Percentiles rank a stretch among this genome's conserved stretches.
Evolutionary conservation across 2,888 invertebrate species (phyloP).

Genomic region (Tenthredo scrophulariae): DNA sequence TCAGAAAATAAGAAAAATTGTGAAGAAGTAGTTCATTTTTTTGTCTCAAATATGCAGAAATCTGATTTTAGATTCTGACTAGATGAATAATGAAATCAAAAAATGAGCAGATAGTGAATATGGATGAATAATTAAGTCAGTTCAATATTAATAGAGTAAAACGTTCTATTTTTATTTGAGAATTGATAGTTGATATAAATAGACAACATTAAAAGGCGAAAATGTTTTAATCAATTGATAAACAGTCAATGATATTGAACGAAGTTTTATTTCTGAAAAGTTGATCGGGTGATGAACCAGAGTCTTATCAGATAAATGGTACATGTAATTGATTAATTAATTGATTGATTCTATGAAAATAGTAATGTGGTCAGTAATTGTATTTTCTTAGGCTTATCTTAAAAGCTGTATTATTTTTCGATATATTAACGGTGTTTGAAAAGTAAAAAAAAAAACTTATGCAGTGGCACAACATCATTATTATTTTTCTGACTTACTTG

Average conservation of each 20-base stretch:
- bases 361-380: slow-evolving; percentile 27
- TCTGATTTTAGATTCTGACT: slow-evolving; percentile 20
- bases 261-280: background rate
- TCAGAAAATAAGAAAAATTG: background rate
- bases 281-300: background rate
- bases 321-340: background rate
- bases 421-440: background rate
- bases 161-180: background rate
- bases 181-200: background rate
- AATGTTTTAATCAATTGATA: background rate
- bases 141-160: background rate
- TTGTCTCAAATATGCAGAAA: background rate
- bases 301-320: slow-evolving; percentile 15
- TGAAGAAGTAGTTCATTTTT: background rate
- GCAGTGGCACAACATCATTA: slow-evolving; percentile 1
- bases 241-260: background rate
- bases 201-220: background rate
- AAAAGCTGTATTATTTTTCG: background rate
- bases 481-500: background rate
- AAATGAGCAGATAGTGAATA: background rate
- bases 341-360: background rate
- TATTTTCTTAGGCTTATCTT: background rate
- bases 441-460: background rate
- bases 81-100: background rate
- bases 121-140: background rate